phyloP scores from a whole-genome alignment of 2,888 invertebrate species.

The Drosophila nigritarsus region DNA sequence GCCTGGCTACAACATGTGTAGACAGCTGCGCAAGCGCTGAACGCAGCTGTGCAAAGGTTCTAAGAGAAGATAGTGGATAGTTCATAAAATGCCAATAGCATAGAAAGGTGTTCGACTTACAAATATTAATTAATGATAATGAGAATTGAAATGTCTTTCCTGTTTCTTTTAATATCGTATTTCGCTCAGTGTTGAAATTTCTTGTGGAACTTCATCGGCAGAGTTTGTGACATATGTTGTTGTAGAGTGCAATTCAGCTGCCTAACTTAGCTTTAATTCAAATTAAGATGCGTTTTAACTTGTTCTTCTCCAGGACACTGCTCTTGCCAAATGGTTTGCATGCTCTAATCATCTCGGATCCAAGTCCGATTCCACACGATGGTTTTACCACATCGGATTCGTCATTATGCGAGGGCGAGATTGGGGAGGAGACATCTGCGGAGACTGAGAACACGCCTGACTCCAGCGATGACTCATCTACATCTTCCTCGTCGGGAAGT shows the following conservation, averaged over 20 bases:
- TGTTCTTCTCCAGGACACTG: slow-evolving; percentile 86
- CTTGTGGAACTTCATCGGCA: neutral
- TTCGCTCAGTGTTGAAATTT: neutral
- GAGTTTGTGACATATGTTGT: neutral
- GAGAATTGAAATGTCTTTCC: neutral
- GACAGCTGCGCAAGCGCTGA: neutral
- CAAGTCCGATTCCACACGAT: slow-evolving; percentile 83
- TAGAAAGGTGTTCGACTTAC: neutral
- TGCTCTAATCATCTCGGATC: slow-evolving; percentile 90
- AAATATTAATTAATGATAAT: neutral
- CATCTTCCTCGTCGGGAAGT: slow-evolving; percentile 56
- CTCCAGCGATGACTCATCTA: slow-evolving; percentile 22
- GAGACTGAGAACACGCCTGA: slow-evolving; percentile 67
- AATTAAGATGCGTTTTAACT: neutral
- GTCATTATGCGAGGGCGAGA: slow-evolving; percentile 66
- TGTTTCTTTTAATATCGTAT: neutral
- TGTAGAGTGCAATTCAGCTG: neutral
- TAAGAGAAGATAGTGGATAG: neutral
- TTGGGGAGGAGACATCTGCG: slow-evolving; percentile 65
- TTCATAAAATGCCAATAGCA: neutral
- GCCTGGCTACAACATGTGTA: neutral
- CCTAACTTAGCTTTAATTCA: neutral
- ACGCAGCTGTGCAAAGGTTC: neutral
- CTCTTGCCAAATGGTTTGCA: slow-evolving; percentile 90
- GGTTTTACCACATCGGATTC: slow-evolving; percentile 78